These are phyloP conservation scores for Heliangelus exortis DNA, from an alignment of 2,797 vertebrate genomes.

Conservation along the genomic window DNA sequence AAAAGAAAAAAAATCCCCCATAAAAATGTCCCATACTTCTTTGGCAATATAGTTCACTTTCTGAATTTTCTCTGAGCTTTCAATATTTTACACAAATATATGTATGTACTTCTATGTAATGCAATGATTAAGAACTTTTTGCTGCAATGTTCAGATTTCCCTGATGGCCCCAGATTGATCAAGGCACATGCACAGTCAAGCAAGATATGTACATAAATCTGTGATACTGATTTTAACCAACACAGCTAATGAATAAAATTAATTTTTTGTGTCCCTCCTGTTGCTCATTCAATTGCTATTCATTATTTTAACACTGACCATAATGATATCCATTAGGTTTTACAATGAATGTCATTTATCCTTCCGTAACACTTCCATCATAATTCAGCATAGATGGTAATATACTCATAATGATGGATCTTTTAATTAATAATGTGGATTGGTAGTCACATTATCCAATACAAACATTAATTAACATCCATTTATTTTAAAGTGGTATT, in stretches of 20 bases:
- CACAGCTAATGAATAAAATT: constrained; percentile 38
- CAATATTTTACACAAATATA: neutral
- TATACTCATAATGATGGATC: constrained; percentile 59
- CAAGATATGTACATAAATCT: constrained; percentile 4
- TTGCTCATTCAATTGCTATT: constrained; percentile 62
- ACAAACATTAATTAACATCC: constrained; percentile 62
- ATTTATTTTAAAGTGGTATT: constrained; percentile 50
- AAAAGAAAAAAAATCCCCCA: neutral
- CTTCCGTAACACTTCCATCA: constrained; percentile 27
- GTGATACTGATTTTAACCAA: constrained; percentile 4
- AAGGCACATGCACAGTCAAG: neutral
- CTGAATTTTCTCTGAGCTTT: neutral
- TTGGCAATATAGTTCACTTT: neutral
- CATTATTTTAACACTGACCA: constrained; percentile 61
- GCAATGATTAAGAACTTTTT: neutral
- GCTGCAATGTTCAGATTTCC: neutral
- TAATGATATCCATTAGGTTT: constrained; percentile 65
- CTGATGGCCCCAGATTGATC: neutral
- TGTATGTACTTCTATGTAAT: neutral
- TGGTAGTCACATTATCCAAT: constrained; percentile 19
- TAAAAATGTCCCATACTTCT: neutral
- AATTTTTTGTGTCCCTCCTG: constrained; percentile 41
- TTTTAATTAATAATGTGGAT: constrained; percentile 47
- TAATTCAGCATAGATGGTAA: constrained; percentile 36
- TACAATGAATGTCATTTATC: constrained; percentile 50